Evolutionary conservation across 2,888 invertebrate species (phyloP).

Genomic region (Hemistola chrysoprasaria): DNA sequence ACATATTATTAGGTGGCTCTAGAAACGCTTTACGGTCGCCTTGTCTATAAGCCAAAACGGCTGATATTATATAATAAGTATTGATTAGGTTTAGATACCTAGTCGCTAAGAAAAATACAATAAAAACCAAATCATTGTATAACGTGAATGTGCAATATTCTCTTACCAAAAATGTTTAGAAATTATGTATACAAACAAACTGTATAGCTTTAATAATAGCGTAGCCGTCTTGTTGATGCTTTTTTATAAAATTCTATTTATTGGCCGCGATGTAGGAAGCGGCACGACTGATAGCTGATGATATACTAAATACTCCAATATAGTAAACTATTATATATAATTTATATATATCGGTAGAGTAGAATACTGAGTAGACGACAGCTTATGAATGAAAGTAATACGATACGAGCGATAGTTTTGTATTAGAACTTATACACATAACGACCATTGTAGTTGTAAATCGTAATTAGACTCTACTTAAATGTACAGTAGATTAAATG

Average conservation of each 20-base stretch:
- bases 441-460: slow-evolving; percentile 36
- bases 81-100: slow-evolving; percentile 38
- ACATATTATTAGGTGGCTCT: slow-evolving; percentile 37
- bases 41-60: slow-evolving; percentile 67
- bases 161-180: slow-evolving; percentile 76
- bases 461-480: slow-evolving; percentile 40
- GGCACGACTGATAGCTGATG: slow-evolving; percentile 76
- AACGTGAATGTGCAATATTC: slow-evolving; percentile 76
- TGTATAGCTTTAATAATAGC: slow-evolving; percentile 78
- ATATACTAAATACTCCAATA: slow-evolving; percentile 75
- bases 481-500: slow-evolving; percentile 42
- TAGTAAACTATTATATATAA: slow-evolving; percentile 49
- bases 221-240: slow-evolving; percentile 80
- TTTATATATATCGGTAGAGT: slow-evolving; percentile 67
- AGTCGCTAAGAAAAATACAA: slow-evolving; percentile 42
- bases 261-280: slow-evolving; percentile 71
- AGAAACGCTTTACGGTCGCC: slow-evolving; percentile 60
- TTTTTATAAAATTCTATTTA: slow-evolving; percentile 80
- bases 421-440: slow-evolving; percentile 64
- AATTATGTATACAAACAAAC: slow-evolving; percentile 80
- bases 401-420: slow-evolving; percentile 72
- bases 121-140: slow-evolving; percentile 41
- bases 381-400: slow-evolving; percentile 65
- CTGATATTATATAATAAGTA: slow-evolving; percentile 40
- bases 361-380: slow-evolving; percentile 45